Base-by-base conservation (phyloP, 2,113 vertebrate genomes). In the Chroicocephalus ridibundus region DNA sequence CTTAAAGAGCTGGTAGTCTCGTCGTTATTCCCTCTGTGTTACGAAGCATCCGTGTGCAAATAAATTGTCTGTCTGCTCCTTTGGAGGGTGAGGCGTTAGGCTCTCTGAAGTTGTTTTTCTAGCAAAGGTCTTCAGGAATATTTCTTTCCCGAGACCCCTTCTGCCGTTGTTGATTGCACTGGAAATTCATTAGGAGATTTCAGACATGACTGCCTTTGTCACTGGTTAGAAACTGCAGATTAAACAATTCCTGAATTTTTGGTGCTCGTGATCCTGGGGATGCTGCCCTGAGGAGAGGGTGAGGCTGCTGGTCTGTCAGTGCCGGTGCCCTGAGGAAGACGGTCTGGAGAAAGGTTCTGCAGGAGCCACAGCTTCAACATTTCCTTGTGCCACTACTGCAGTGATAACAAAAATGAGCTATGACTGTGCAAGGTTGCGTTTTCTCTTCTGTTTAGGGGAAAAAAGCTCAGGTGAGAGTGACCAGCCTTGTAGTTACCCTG, bases 1-100 rank as follows among this genome's bases (percentile, higher is more conserved):
- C 94, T 97, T 92, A 88, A 97, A 68, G 71, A 96, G 62, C 82
- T 95, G 82, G 34, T 87, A 60, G 68, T 90, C 68, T 96, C 49
- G 25, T 93, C 3, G 1, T 87, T 66, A 40, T 96, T 97, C 77
- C 75, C 87, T 88, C 58, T 27, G 69, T 54, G 69, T 36, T 91
- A 42, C 21, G 46, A 91, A 58, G 87, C 47, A 61, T 64, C 25
- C 4, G 0, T 44, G 69, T 76, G 95, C 78, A 83, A 92, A 88
- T 82, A 38, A 95, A 88, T 14, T 42, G 55, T 91, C 66, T 76
- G 5, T 51, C 58, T 93, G 85, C 51, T 82, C 16, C 46, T 82
- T 17, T 16, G 19, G 34, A 18, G 21, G 12, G 7, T 0, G 2
- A 38, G 66, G 62, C 14, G 24, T 80, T 14, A 9, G 74, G 70